phyloP scores from a whole-genome alignment of 2,113 vertebrate species.

The Apteryx mantelli region DNA sequence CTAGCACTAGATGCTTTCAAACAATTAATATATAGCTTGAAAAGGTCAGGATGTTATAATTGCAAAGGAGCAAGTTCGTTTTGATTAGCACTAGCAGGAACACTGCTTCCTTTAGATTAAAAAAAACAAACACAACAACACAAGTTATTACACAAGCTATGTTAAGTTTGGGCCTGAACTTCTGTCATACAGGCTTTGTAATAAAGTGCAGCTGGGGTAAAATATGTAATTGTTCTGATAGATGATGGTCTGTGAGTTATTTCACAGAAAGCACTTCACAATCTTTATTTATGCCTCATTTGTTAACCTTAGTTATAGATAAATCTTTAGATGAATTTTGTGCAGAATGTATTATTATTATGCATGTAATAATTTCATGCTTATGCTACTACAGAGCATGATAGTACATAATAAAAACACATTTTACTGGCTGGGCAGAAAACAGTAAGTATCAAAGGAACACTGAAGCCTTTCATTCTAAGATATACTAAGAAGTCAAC shows the following conservation, averaged over 20 bases:
- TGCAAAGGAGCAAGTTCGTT: neutral
- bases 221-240: neutral
- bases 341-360: neutral
- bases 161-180: neutral
- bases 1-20: neutral
- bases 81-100: conserved; percentile 7
- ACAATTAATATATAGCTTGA: neutral
- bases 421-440: neutral
- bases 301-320: neutral
- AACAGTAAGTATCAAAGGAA: neutral
- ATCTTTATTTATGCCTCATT: neutral
- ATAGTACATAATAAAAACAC: neutral
- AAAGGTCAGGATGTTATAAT: conserved; percentile 39
- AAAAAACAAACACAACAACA: neutral
- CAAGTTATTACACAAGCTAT: neutral
- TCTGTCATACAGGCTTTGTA: neutral
- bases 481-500: neutral
- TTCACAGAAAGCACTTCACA: neutral
- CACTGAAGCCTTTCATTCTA: neutral
- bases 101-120: neutral
- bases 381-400: neutral
- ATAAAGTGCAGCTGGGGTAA: neutral
- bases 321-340: neutral
- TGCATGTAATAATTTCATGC: neutral
- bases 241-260: neutral